A percentile compares a stretch with the other conserved stretches of the same genome.
phyloP scores from a whole-genome alignment of 2,888 invertebrate species.

The Unio delphinus region DNA sequence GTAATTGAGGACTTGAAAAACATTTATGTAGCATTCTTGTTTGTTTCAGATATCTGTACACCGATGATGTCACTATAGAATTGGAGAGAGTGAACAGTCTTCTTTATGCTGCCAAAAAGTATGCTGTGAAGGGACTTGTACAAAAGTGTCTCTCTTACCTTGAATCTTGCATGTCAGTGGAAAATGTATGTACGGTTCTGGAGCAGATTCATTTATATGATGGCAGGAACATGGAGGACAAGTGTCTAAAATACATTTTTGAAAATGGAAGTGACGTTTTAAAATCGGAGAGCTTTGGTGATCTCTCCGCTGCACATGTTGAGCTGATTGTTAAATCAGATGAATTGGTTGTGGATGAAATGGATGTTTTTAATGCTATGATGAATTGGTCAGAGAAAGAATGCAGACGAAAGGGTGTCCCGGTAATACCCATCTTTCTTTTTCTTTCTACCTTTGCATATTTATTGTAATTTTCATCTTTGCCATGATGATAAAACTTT shows the following conservation, averaged over 20 bases:
- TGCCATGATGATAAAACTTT: too few species aligned
- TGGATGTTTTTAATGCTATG: conserved; percentile 35
- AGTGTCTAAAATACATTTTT: conserved; percentile 80
- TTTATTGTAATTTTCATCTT: too few species aligned
- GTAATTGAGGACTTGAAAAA: neutral
- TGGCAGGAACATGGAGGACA: conserved; percentile 76
- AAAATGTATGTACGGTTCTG: conserved; percentile 74
- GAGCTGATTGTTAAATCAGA: conserved; percentile 79
- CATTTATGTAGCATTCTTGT: neutral
- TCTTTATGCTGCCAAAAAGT: conserved; percentile 83
- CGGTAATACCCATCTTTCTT: conserved; percentile 1
- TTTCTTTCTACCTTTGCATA: neutral
- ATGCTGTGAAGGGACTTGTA: conserved; percentile 81
- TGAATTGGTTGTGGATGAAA: conserved; percentile 76
- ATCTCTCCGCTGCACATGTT: conserved; percentile 79
- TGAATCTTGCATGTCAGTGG: conserved; percentile 77
- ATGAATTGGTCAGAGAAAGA: conserved; percentile 46
- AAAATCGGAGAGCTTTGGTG: conserved; percentile 75
- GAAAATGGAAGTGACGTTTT: conserved; percentile 76
- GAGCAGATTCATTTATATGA: conserved; percentile 52
- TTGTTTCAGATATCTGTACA: conserved; percentile 77
- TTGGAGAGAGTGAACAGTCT: conserved; percentile 79
- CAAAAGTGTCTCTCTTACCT: conserved; percentile 80
- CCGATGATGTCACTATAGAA: conserved; percentile 76
- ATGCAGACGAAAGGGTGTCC: conserved; percentile 36